Conservation (phyloP, 2,797 vertebrate species). For the Echiichthys vipera region DNA sequence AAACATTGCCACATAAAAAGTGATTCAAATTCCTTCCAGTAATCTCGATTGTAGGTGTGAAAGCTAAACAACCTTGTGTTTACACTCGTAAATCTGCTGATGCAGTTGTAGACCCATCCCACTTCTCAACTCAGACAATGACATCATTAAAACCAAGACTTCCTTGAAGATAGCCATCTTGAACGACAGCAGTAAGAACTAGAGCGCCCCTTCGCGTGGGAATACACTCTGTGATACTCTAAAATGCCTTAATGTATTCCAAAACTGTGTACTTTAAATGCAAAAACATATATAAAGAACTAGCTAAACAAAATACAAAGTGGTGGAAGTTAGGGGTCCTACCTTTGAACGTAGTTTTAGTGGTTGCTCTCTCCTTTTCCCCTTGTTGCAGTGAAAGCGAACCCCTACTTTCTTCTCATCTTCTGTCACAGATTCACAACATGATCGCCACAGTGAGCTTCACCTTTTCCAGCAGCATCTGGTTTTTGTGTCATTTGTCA, state of each 20-base stretch:
- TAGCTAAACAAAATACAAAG: background rate
- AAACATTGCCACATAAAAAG: background rate
- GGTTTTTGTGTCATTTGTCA: conserved; percentile 19
- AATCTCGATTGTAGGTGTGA: conserved; percentile 6
- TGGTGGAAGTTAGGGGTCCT: conserved; percentile 24
- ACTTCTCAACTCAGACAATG: conserved; percentile 58
- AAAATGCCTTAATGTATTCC: background rate
- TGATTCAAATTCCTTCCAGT: background rate
- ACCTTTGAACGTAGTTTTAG: conserved; percentile 46
- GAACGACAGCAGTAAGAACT: conserved; percentile 17
- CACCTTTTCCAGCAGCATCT: conserved; percentile 24
- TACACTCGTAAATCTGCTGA: conserved; percentile 52
- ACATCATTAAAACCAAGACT: conserved; percentile 69
- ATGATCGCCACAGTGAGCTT: conserved; percentile 29
- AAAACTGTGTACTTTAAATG: background rate
- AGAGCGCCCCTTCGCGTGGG: background rate
- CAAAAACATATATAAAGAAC: background rate
- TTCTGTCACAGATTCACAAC: conserved; percentile 26
- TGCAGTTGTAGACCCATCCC: conserved; percentile 48
- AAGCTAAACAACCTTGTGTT: conserved; percentile 19
- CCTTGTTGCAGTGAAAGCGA: background rate
- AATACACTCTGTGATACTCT: background rate
- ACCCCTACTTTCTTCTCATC: conserved; percentile 31
- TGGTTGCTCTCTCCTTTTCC: conserved; percentile 4
- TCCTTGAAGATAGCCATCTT: conserved; percentile 32